These are phyloP conservation scores for Oreochromis grahami DNA, from an alignment of 2,797 vertebrate genomes.

Conservation along the genomic window DNA sequence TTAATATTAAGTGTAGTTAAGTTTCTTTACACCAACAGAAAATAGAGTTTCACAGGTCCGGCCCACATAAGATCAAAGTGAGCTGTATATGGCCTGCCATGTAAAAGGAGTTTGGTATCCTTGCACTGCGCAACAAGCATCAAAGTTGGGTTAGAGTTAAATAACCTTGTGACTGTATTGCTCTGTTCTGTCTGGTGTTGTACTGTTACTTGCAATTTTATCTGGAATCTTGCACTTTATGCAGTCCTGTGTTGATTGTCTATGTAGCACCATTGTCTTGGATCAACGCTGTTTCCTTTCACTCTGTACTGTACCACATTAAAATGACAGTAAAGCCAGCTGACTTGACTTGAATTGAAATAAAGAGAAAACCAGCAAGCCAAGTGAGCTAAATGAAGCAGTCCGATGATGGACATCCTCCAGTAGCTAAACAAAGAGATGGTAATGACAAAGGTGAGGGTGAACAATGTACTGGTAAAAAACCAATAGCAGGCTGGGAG, in stretches of 20 bases:
- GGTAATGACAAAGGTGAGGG: neutral
- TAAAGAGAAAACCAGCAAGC: neutral
- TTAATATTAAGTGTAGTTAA: neutral
- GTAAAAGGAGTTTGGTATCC: neutral
- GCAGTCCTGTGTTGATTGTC: neutral
- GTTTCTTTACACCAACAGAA: neutral
- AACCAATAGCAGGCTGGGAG: neutral
- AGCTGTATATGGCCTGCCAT: neutral
- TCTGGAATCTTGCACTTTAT: neutral
- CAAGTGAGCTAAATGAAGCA: neutral
- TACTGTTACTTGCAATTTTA: neutral
- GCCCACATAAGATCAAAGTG: neutral
- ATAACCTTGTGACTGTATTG: neutral
- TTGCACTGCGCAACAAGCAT: neutral
- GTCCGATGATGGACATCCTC: neutral
- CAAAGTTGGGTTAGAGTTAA: neutral
- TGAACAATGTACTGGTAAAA: neutral
- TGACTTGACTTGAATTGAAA: neutral
- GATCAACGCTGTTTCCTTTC: neutral
- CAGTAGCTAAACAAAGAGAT: neutral
- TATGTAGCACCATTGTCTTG: fast-evolving
- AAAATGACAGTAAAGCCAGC: neutral
- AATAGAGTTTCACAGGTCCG: neutral
- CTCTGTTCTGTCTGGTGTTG: neutral
- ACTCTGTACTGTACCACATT: neutral